Percentiles rank a stretch among this genome's conserved stretches.
Conservation (phyloP, 2,113 vertebrate genomes). For the Gila orcuttii region DNA sequence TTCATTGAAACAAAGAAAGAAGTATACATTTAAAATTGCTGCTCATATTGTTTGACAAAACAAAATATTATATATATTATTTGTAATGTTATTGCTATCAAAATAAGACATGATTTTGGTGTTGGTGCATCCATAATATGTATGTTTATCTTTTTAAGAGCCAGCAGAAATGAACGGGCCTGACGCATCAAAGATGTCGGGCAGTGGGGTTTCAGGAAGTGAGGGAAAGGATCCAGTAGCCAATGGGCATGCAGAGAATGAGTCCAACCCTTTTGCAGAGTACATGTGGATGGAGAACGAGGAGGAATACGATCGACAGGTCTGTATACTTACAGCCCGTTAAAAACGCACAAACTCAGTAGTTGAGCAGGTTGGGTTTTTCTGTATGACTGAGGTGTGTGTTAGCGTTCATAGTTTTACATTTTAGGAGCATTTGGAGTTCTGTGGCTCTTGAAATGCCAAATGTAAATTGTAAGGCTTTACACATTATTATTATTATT, state of each 20-base stretch:
- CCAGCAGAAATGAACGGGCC: constrained; percentile 91
- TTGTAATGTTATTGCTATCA: not conserved
- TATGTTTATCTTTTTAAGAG: constrained; percentile 65
- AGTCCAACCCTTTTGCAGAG: constrained; percentile 91
- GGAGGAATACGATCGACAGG: constrained; percentile 95
- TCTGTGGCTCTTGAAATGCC: not conserved
- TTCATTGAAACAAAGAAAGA: no score
- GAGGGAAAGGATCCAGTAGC: constrained; percentile 87
- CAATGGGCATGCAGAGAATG: constrained; percentile 86
- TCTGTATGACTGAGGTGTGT: not conserved
- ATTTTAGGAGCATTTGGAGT: not conserved
- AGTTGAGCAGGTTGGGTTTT: not conserved
- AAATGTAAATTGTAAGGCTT: not conserved
- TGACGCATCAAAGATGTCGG: constrained; percentile 79
- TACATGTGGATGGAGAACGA: constrained; percentile 99
- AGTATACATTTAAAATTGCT: no score
- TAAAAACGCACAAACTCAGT: not conserved
- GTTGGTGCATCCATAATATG: not conserved
- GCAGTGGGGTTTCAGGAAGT: constrained; percentile 76
- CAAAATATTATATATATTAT: not conserved
- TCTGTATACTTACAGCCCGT: constrained; percentile 56
- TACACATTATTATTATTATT: not conserved
- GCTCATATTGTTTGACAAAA: not conserved
- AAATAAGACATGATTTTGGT: not conserved
- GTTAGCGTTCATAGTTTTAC: not conserved